Evolutionary conservation across 2,797 vertebrate genomes (phyloP).

Genomic region (Cheirogaleus major): DNA sequence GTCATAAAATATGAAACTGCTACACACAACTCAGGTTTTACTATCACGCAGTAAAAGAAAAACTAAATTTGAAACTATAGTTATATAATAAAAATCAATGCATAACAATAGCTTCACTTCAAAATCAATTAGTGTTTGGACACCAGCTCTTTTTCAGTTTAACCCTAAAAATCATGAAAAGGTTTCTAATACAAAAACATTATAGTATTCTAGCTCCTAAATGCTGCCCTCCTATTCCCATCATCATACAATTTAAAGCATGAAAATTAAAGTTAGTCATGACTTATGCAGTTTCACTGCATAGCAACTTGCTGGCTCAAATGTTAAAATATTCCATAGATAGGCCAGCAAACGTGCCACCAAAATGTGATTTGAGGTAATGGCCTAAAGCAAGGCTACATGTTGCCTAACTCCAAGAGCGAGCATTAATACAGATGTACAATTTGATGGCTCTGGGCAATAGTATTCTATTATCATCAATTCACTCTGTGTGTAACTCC

Average conservation of each 20-base stretch:
- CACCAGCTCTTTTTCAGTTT: not conserved
- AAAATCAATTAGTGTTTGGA: not conserved
- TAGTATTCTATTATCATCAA: not conserved
- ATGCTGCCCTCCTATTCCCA: not conserved
- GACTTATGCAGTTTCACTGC: not conserved
- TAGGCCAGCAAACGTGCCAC: not conserved
- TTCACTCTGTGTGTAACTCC: not conserved
- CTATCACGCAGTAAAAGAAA: not conserved
- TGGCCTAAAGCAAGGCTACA: not conserved
- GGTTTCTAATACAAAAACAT: not conserved
- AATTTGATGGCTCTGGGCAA: not conserved
- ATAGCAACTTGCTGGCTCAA: not conserved
- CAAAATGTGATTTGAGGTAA: not conserved
- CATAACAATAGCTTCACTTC: not conserved
- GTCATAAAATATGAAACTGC: not conserved
- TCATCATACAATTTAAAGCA: not conserved
- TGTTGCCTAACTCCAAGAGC: not conserved
- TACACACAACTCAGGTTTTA: not conserved
- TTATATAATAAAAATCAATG: conserved; percentile 15
- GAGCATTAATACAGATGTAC: not conserved
- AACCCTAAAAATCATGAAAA: conserved; percentile 24
- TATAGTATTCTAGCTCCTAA: not conserved
- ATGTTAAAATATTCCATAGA: not conserved
- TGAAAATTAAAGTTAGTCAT: not conserved
- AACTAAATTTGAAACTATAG: not conserved